Conservation (phyloP, 2,113 vertebrate genomes). For the Sceloporus undulatus region DNA sequence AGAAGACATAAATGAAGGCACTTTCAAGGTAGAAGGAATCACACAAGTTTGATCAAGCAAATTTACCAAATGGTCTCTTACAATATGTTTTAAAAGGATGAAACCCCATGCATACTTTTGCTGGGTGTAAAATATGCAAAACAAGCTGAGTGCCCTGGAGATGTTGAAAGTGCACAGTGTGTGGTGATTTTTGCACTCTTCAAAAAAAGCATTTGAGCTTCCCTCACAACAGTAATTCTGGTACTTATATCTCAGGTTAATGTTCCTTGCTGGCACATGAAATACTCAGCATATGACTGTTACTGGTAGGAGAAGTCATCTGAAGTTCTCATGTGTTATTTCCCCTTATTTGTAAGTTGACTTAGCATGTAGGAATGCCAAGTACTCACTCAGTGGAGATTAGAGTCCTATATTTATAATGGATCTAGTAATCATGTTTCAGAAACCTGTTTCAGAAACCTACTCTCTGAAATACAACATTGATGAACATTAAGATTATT, state of each 20-base stretch:
- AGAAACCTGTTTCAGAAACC: neutral
- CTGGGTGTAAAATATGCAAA: neutral
- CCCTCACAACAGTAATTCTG: neutral
- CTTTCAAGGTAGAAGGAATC: neutral
- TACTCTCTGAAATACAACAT: neutral
- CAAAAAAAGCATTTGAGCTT: neutral
- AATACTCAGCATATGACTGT: neutral
- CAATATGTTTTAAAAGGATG: neutral
- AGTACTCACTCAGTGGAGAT: neutral
- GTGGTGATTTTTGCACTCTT: neutral
- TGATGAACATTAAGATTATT: neutral
- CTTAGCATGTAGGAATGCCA: neutral
- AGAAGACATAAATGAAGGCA: neutral
- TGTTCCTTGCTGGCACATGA: neutral
- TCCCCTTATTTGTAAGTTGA: neutral
- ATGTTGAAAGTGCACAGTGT: neutral
- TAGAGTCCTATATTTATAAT: neutral
- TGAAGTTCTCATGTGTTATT: neutral
- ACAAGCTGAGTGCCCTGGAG: neutral
- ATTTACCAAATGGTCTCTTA: neutral
- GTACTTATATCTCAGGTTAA: neutral
- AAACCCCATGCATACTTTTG: neutral
- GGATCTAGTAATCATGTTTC: neutral
- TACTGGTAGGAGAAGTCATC: neutral
- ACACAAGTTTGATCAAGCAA: neutral